Evolutionary conservation across 2,888 invertebrate species (phyloP), one percentile per base, ranked within the genome.

Genomic region (Mythimna pallens): DNA sequence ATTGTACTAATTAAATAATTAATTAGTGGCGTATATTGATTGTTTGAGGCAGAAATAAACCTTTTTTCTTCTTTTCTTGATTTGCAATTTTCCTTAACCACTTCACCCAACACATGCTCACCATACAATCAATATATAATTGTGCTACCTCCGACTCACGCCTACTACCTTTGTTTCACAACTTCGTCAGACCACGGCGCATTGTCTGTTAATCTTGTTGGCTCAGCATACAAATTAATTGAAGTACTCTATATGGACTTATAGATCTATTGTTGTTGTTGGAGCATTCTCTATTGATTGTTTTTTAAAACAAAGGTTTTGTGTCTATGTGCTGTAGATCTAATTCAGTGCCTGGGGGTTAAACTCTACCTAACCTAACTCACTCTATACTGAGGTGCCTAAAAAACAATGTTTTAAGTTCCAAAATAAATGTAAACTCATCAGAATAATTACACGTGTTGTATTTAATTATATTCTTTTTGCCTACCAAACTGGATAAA

Each of bases 151-250:
- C 22, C 36, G 20, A 14, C 55, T 25, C 62, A 52, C 34, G 78
- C 25, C 10, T 9, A 63, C 30, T 52, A 20, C 65, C 77, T 65
- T 79, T 81, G 71, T 78, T 66, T 54, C 65, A 8, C 10, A 66
- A 59, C 75, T 65, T 52, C 59, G 17, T 57, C 9, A 67, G 55
- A 67, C 66, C 79, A 59, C 36, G 10, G 52, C 58, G 50, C 36
- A 70, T 83, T 85, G 81, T 85, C 62, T 59, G 57, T 64, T 85
- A 83, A 85, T 81, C 86, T 73, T 55, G 57, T 81, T 73, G 63
- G 86, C 36, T 64, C 70, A 70, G 75, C 71, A 78, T 76, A 73
- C 81, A 76, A 79, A 79, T 80, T 78, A 83, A 85, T 81, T 81
- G 62, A 65, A 69, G 59, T 61, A 58, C 61, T 34, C 52, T 22